These are phyloP conservation scores for Agrochola lota DNA, from an alignment of 2,888 invertebrate genomes.

Conservation along the genomic window DNA sequence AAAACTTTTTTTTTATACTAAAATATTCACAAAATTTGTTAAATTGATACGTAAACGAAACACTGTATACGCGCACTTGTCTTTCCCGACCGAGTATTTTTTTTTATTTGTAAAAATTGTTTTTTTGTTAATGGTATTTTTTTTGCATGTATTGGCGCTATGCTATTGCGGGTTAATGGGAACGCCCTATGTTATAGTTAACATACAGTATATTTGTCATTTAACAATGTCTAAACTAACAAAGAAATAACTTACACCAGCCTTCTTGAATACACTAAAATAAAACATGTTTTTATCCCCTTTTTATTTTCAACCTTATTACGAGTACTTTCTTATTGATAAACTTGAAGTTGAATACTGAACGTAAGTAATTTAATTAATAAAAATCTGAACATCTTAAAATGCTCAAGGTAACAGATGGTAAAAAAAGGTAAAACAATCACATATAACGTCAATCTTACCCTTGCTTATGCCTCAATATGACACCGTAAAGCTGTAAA, in stretches of 20 bases:
- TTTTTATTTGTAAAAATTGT: too few species aligned
- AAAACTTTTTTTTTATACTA: too few species aligned
- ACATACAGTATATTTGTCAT: not conserved
- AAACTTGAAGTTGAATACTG: not conserved
- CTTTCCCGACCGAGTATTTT: too few species aligned
- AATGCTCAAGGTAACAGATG: not conserved
- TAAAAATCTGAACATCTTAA: not conserved
- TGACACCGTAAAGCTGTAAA: not conserved
- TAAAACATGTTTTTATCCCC: not conserved
- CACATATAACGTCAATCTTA: not conserved
- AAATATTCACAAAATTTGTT: too few species aligned
- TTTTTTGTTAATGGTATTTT: too few species aligned
- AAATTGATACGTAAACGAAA: too few species aligned
- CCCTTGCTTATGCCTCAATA: not conserved
- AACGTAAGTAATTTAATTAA: not conserved
- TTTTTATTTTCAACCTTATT: slow-evolving; percentile 24
- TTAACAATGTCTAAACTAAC: not conserved
- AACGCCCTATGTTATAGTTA: too few species aligned
- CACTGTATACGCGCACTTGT: too few species aligned
- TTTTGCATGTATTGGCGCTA: too few species aligned
- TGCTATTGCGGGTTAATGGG: too few species aligned
- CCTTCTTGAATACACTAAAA: slow-evolving; percentile 16
- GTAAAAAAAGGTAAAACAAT: not conserved
- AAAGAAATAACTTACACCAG: not conserved
- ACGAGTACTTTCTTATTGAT: slow-evolving; percentile 52